Evolutionary conservation across 2,113 vertebrate species (phyloP).

Genomic region (Zeus faber): DNA sequence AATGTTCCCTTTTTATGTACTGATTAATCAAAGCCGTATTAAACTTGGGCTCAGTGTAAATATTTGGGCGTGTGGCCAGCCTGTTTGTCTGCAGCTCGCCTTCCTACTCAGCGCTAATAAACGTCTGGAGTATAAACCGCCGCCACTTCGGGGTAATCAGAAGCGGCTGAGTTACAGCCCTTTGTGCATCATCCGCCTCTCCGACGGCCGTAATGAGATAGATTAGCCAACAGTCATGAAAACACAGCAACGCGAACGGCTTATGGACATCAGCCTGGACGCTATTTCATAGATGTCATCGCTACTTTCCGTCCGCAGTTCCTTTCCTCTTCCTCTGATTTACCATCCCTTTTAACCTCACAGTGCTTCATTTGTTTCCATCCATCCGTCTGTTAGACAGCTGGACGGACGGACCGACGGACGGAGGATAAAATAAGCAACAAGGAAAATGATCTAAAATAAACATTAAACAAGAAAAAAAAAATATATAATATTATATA

Average conservation of each 20-base stretch:
- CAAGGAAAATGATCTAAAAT: too few relatives aligned
- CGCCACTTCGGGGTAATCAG: conserved; percentile 37
- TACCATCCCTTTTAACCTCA: background rate
- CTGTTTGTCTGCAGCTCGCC: conserved; percentile 15
- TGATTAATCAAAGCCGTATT: too few relatives aligned
- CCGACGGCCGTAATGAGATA: conserved; percentile 28
- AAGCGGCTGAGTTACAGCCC: conserved; percentile 17
- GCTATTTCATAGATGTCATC: conserved; percentile 31
- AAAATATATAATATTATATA: too few relatives aligned
- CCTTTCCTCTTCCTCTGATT: background rate
- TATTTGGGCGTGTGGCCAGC: conserved; percentile 37
- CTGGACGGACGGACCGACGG: too few relatives aligned
- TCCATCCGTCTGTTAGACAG: too few relatives aligned
- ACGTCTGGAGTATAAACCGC: conserved; percentile 28
- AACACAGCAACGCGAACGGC: background rate
- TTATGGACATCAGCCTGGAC: conserved; percentile 21
- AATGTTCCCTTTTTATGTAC: background rate
- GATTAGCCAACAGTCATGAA: conserved; percentile 35
- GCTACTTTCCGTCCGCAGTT: conserved; percentile 16
- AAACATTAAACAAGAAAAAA: too few relatives aligned
- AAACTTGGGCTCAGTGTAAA: conserved; percentile 35
- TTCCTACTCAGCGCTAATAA: conserved; percentile 13
- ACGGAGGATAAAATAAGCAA: too few relatives aligned
- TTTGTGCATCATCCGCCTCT: conserved; percentile 23
- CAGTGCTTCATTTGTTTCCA: too few relatives aligned